Percentiles rank a stretch among this genome's conserved stretches.
Conservation (phyloP, 2,113 vertebrate species). For the cattle (Bos taurus) region DNA sequence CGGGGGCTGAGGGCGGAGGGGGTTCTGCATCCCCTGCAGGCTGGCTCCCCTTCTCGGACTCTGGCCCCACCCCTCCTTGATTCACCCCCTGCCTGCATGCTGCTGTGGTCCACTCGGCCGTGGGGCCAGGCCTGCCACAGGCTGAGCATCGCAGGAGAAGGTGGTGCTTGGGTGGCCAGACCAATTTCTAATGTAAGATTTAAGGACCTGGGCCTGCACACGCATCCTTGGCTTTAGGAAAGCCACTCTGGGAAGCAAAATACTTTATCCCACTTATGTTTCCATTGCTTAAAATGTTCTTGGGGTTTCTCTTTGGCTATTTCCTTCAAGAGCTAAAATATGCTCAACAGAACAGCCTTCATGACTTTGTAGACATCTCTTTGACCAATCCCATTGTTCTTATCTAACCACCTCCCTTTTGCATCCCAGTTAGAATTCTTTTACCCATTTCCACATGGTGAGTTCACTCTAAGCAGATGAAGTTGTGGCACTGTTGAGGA, state of each 20-base stretch:
- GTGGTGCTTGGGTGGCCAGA: background rate
- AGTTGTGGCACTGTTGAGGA: accelerated
- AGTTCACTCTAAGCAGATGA: background rate
- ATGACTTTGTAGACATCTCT: background rate
- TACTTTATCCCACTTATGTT: background rate
- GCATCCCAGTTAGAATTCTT: background rate
- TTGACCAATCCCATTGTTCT: background rate
- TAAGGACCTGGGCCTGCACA: background rate
- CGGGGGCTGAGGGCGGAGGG: background rate
- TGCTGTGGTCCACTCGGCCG: background rate
- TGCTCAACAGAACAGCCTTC: background rate
- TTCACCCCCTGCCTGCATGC: background rate
- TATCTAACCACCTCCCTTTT: background rate
- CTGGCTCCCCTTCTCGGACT: background rate
- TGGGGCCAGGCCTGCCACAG: background rate
- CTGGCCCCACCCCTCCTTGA: background rate
- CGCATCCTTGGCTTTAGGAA: background rate
- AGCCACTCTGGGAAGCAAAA: background rate
- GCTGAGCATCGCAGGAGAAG: background rate
- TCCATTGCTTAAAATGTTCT: background rate
- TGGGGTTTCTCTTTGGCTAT: background rate
- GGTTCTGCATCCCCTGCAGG: background rate
- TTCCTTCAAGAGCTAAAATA: background rate
- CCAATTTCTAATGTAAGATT: background rate
- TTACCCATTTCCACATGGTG: background rate